These are phyloP conservation scores for Drosophila repleta DNA, from an alignment of 1,140 invertebrate genomes.

Conservation along the genomic window DNA sequence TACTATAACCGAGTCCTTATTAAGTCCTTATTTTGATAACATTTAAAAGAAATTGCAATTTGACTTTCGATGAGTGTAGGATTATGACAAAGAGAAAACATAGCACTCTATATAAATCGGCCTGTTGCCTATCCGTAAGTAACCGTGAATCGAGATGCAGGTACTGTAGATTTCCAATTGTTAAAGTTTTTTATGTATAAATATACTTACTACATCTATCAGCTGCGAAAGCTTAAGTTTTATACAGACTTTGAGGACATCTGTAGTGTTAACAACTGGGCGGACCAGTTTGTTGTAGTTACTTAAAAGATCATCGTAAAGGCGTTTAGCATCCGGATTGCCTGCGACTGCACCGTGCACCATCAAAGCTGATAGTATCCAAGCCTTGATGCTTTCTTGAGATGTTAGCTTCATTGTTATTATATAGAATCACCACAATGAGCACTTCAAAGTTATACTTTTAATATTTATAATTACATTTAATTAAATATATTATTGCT, in stretches of 20 bases:
- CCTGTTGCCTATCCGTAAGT: too few relatives aligned
- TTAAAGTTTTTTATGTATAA: background rate
- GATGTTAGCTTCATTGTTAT: constrained; percentile 79
- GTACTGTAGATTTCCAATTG: too few relatives aligned
- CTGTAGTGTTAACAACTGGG: constrained; percentile 95
- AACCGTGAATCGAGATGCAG: too few relatives aligned
- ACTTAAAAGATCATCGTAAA: constrained; percentile 95
- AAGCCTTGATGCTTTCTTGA: constrained; percentile 84
- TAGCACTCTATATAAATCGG: too few relatives aligned
- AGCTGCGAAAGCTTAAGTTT: constrained; percentile 97
- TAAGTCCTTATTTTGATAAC: too few relatives aligned
- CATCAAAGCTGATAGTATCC: constrained; percentile 76
- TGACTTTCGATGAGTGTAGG: too few relatives aligned
- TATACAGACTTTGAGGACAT: constrained; percentile 96
- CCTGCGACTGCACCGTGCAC: constrained; percentile 87
- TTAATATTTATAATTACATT: constrained; percentile 4
- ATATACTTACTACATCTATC: constrained; percentile 94
- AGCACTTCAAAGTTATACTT: background rate
- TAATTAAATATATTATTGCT: constrained; percentile 1
- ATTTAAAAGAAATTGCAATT: too few relatives aligned
- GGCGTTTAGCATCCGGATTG: constrained; percentile 94
- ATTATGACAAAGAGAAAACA: too few relatives aligned
- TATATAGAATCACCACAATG: constrained; percentile 32
- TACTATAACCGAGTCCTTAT: too few relatives aligned
- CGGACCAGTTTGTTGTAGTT: constrained; percentile 98